Percentiles rank a stretch among this genome's conserved stretches.
phyloP scores from a whole-genome alignment of 2,113 vertebrate species.

The Ptilonorhynchus violaceus region DNA sequence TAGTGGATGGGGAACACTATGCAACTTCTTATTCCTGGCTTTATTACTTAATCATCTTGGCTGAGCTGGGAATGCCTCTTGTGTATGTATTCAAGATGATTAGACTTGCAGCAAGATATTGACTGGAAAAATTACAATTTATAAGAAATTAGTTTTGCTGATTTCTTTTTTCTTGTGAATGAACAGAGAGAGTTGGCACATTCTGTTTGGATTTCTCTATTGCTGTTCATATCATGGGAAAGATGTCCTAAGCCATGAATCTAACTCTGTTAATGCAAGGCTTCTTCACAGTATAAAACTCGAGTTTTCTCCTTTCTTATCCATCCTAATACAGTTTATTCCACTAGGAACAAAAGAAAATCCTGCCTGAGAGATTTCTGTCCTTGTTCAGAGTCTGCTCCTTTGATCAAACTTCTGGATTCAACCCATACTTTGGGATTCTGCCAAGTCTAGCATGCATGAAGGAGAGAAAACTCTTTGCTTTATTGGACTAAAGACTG shows the following conservation, averaged over 20 bases:
- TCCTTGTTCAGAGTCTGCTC: neutral
- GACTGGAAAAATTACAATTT: slow-evolving; percentile 13
- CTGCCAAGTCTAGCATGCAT: neutral
- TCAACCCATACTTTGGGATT: neutral
- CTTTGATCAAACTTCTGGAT: neutral
- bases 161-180: neutral
- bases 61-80: neutral
- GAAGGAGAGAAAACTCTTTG: neutral
- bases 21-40: neutral
- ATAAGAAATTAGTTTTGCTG: neutral
- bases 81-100: neutral
- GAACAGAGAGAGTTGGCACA: neutral
- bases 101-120: neutral
- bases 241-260: neutral
- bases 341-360: neutral
- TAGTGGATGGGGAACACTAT: neutral
- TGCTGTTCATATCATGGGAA: neutral
- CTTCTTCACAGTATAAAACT: neutral
- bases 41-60: slow-evolving; percentile 9
- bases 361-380: neutral
- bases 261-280: neutral
- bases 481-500: neutral
- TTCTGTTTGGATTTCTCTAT: neutral
- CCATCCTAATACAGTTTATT: neutral
- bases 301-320: neutral